Percentiles rank a stretch among this genome's conserved stretches.
phyloP scores from a whole-genome alignment of 2,888 invertebrate genomes.

The Gerris lacustris region DNA sequence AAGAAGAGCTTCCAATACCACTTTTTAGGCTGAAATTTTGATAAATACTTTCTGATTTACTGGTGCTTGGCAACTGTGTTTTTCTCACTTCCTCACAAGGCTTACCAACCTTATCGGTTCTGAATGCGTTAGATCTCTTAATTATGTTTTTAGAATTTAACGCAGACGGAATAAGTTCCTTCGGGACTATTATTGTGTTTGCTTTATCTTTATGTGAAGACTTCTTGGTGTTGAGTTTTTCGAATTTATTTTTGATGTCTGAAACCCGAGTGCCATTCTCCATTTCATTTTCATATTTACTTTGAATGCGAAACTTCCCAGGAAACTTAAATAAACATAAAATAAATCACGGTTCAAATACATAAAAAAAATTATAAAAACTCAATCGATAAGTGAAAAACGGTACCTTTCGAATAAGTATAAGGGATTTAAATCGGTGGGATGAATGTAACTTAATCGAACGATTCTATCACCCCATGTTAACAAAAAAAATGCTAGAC shows the following conservation, averaged over 20 bases:
- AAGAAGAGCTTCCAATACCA: neutral
- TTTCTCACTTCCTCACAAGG: neutral
- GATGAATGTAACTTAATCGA: neutral
- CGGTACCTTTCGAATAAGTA: neutral
- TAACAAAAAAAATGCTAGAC: neutral
- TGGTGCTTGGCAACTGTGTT: neutral
- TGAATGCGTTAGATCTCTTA: slow-evolving; percentile 20
- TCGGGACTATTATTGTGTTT: neutral
- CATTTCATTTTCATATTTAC: slow-evolving; percentile 27
- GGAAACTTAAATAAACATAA: neutral
- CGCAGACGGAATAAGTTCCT: neutral
- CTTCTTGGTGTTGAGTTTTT: slow-evolving; percentile 24
- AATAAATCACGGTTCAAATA: neutral
- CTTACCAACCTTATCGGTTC: slow-evolving; percentile 12
- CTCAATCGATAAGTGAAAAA: too few species aligned
- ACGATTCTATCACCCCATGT: neutral
- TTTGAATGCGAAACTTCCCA: neutral
- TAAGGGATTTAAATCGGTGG: neutral
- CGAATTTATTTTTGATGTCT: slow-evolving; percentile 32
- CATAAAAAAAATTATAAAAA: neutral
- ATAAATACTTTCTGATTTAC: neutral
- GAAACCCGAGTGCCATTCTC: slow-evolving; percentile 29
- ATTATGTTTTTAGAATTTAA: slow-evolving; percentile 14
- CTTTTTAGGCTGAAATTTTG: neutral
- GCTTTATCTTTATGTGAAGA: neutral